Evolutionary conservation across 2,888 invertebrate genomes (phyloP).

Genomic region (Melangyna quadrimaculata): DNA sequence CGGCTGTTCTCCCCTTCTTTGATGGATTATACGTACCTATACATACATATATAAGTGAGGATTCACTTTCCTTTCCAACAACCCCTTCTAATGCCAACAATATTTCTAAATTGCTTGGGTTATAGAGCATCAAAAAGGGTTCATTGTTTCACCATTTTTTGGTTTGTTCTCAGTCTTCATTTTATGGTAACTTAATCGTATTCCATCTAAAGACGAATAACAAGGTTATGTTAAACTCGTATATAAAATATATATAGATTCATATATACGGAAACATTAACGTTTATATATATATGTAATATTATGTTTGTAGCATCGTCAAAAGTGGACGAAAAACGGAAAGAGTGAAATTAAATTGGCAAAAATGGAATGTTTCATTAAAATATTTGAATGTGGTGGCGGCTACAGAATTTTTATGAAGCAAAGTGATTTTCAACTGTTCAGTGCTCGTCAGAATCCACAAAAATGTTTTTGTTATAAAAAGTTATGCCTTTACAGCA

Average conservation of each 20-base stretch:
- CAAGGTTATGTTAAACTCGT: constrained; percentile 14
- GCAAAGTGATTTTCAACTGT: constrained; percentile 54
- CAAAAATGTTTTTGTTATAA: constrained; percentile 54
- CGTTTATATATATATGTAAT: not conserved
- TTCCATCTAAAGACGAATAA: constrained; percentile 32
- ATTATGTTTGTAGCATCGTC: constrained; percentile 20
- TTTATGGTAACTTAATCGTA: constrained; percentile 54
- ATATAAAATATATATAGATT: not conserved
- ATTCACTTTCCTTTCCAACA: constrained; percentile 17
- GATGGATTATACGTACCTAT: constrained; percentile 33
- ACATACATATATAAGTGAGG: constrained; percentile 13
- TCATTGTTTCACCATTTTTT: constrained; percentile 55
- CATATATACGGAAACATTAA: constrained; percentile 20
- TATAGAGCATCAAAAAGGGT: constrained; percentile 46
- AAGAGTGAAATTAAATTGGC: constrained; percentile 57
- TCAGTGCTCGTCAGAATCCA: constrained; percentile 45
- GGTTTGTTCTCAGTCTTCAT: constrained; percentile 43
- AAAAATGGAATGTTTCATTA: constrained; percentile 68
- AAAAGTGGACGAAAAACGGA: constrained; percentile 21
- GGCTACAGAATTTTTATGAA: constrained; percentile 61
- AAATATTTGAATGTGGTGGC: constrained; percentile 62
- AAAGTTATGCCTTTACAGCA: constrained; percentile 30
- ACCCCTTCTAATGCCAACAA: constrained; percentile 11
- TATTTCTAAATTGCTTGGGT: constrained; percentile 50
- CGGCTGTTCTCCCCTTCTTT: constrained; percentile 2